phyloP scores from a whole-genome alignment of 2,797 vertebrate species.

The Scyliorhinus canicula region DNA sequence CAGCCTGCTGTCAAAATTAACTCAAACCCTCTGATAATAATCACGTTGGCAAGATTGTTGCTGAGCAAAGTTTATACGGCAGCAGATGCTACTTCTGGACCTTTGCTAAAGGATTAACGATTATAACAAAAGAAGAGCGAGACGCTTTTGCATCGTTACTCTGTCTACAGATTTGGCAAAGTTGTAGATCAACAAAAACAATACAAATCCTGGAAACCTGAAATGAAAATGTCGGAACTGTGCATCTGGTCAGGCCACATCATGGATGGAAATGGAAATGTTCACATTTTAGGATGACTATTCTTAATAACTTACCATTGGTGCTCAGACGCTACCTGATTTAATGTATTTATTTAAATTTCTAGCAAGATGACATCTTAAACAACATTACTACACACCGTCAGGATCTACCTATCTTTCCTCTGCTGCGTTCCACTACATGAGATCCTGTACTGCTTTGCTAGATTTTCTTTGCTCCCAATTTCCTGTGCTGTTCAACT shows the following conservation, averaged over 20 bases:
- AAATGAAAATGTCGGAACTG: background rate
- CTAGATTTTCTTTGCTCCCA: background rate
- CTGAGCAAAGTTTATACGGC: background rate
- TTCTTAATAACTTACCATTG: background rate
- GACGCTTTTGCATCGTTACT: background rate
- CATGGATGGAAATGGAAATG: background rate
- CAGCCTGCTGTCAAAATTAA: conserved; percentile 22
- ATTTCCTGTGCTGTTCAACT: background rate
- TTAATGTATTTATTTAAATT: background rate
- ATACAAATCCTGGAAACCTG: background rate
- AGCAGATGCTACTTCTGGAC: background rate
- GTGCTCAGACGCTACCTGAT: background rate
- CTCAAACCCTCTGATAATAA: background rate
- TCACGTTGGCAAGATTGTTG: background rate
- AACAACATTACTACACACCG: background rate
- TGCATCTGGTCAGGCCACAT: background rate
- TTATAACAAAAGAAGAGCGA: background rate
- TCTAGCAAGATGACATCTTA: background rate
- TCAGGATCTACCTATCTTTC: background rate
- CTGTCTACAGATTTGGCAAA: background rate
- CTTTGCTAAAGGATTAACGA: background rate
- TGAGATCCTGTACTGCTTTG: background rate
- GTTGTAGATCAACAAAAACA: background rate
- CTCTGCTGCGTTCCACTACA: background rate
- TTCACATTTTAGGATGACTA: background rate